A percentile compares a stretch with the other conserved stretches of the same genome.
These are phyloP conservation scores for Aphaenogaster floridana DNA, from an alignment of 1,140 invertebrate genomes.

Conservation along the genomic window DNA sequence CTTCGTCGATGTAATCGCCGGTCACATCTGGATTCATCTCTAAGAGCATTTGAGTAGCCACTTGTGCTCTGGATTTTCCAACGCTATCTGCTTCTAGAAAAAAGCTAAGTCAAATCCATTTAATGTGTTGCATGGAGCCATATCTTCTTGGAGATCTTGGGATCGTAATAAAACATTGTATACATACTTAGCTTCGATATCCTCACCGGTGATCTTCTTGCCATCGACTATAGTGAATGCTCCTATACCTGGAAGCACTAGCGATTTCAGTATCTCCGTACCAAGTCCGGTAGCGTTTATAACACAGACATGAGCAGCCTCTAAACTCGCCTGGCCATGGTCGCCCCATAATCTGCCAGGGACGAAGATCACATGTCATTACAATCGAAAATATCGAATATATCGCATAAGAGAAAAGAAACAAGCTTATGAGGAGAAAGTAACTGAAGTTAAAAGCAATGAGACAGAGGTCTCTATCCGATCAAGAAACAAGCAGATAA, in stretches of 20 bases:
- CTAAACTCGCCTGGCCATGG: slow-evolving; percentile 96
- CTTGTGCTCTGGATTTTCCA: slow-evolving; percentile 94
- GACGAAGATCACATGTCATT: background rate
- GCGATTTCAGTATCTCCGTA: slow-evolving; percentile 97
- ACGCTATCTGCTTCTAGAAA: slow-evolving; percentile 94
- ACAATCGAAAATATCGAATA: background rate
- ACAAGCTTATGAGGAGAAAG: background rate
- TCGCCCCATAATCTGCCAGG: slow-evolving; percentile 96
- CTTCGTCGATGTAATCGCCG: slow-evolving; percentile 97
- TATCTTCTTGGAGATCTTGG: background rate
- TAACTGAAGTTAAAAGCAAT: background rate
- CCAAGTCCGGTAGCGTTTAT: slow-evolving; percentile 98
- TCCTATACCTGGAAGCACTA: slow-evolving; percentile 97
- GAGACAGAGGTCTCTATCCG: background rate
- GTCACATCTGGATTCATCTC: slow-evolving; percentile 98
- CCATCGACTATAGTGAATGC: slow-evolving; percentile 99
- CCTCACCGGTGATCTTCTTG: slow-evolving; percentile 94
- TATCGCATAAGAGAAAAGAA: background rate
- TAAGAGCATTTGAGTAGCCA: slow-evolving; percentile 93
- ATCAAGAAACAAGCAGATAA: background rate
- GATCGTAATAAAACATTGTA: background rate
- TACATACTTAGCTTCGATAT: slow-evolving; percentile 96
- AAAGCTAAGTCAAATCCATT: slow-evolving; percentile 89
- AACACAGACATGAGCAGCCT: slow-evolving; percentile 96
- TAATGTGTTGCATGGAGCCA: background rate